Evolutionary conservation across 2,888 invertebrate genomes (phyloP), one percentile per base, ranked within the genome.

Genomic region (Megastigmus dorsalis): DNA sequence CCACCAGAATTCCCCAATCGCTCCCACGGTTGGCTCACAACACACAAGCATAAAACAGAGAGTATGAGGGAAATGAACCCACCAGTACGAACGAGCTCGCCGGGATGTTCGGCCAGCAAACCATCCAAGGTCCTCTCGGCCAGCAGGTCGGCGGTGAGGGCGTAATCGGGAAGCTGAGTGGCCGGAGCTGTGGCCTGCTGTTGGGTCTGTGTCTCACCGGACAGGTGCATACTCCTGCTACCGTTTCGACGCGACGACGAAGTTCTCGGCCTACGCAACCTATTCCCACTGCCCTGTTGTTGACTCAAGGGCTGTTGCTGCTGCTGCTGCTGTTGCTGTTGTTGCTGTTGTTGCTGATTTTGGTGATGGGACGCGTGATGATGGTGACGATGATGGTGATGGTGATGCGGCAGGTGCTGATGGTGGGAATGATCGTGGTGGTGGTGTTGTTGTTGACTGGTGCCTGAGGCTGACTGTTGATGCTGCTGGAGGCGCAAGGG

Each of bases 1-100:
- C n/a, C n/a, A n/a, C n/a, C n/a, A n/a, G n/a, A n/a, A n/a, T n/a
- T n/a, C n/a, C n/a, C n/a, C n/a, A n/a, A n/a, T n/a, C n/a, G n/a
- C n/a, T n/a, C n/a, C n/a, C n/a, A n/a, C n/a, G n/a, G n/a, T n/a
- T n/a, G n/a, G n/a, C n/a, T n/a, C n/a, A n/a, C n/a, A n/a, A n/a
- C n/a, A n/a, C n/a, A n/a, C n/a, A n/a, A n/a, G n/a, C n/a, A n/a
- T n/a, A n/a, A n/a, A n/a, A n/a, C n/a, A n/a, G n/a, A n/a, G n/a
- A n/a, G n/a, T n/a, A n/a, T n/a, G n/a, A n/a, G n/a, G n/a, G 10
- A 36, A 41, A 26, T n/a, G 7, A 38, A 59, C 48, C n/a, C 85
- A 90, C 98, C 98, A 79, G 99, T 99, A 86, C 97, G 92, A 75
- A 97, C 94, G 79, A 98, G 90, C 89, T 97, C 96, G 18, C 97